Evolutionary conservation across 2,797 vertebrate species (phyloP).

Genomic region (Catostomus latipinnis): DNA sequence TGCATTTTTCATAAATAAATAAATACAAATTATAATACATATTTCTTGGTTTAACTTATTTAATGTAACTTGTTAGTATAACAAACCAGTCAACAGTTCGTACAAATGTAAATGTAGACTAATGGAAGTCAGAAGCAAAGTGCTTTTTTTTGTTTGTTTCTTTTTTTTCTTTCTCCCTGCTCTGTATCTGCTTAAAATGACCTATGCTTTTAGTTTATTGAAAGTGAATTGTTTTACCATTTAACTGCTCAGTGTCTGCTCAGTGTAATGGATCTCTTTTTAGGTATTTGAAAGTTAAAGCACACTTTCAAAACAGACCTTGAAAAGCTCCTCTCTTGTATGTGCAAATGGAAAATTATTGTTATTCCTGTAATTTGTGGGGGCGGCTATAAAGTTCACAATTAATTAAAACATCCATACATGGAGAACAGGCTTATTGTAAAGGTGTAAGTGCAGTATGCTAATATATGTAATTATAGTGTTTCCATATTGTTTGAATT

Average conservation of each 20-base stretch:
- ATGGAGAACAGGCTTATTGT: not conserved
- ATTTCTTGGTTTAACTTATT: not conserved
- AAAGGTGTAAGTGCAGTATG: not conserved
- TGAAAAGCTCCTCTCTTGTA: not conserved
- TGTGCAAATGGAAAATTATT: not conserved
- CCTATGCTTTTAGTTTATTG: conserved; percentile 13
- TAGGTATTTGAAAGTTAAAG: not conserved
- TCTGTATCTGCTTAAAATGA: not conserved
- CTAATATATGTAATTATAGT: not conserved
- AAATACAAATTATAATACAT: not conserved
- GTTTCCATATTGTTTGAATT: no score
- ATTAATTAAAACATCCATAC: not conserved
- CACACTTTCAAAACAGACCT: not conserved
- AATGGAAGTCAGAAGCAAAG: not conserved
- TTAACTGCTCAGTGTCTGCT: conserved; percentile 1
- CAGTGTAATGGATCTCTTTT: not conserved
- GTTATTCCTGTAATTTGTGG: not conserved
- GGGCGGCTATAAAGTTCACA: not conserved
- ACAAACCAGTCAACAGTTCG: not conserved
- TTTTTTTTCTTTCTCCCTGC: not conserved
- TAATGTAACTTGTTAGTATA: not conserved
- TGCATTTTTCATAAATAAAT: not conserved
- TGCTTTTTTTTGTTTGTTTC: no score
- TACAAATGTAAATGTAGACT: not conserved
- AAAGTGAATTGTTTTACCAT: conserved; percentile 1